A percentile compares a stretch with the other conserved stretches of the same genome.
These are phyloP conservation scores for Lynx canadensis DNA, from an alignment of 2,113 vertebrate species.

Conservation along the genomic window DNA sequence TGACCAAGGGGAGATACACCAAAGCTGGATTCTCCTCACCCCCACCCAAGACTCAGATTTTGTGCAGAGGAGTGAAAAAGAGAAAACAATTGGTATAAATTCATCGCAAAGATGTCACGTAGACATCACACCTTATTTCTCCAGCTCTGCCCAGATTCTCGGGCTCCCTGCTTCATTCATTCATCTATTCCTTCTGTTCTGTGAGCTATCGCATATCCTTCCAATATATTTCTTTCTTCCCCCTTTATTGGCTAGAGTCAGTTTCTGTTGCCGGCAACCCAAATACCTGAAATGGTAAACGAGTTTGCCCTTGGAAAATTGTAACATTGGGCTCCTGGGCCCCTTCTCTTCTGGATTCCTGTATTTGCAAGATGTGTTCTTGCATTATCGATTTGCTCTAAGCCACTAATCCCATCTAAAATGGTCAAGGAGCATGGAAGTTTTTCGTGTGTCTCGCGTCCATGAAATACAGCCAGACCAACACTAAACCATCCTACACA, in stretches of 20 bases:
- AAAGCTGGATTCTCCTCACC: not conserved
- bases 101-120: not conserved
- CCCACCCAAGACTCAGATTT: not conserved
- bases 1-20: not conserved
- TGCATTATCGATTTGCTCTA: not conserved
- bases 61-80: not conserved
- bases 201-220: not conserved
- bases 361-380: not conserved
- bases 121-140: not conserved
- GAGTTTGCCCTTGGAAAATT: not conserved
- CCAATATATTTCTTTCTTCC: not conserved
- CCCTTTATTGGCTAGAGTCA: not conserved
- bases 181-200: not conserved
- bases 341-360: not conserved
- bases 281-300: not conserved
- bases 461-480: too few species aligned
- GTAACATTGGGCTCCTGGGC: accelerated
- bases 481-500: too few species aligned
- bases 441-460: too few species aligned
- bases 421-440: too few species aligned
- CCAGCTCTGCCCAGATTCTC: not conserved
- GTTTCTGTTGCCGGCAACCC: not conserved
- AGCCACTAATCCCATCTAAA: not conserved
- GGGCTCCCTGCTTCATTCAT: not conserved
- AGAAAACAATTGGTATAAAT: not conserved